Conservation (phyloP, 2,113 vertebrate species). For the Eolophus roseicapilla region DNA sequence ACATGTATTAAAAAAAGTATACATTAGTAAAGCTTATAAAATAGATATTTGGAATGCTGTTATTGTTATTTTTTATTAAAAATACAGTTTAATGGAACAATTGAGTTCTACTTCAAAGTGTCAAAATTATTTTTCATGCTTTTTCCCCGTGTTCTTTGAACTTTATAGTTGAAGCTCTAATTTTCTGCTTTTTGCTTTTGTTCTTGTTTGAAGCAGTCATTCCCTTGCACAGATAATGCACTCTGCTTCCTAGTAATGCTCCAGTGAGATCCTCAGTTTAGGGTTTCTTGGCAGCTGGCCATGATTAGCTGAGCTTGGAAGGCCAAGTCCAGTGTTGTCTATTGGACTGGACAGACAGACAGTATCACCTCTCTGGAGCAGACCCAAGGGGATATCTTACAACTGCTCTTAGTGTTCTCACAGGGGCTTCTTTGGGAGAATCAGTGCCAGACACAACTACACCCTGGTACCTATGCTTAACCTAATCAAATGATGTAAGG, state of each 20-base stretch:
- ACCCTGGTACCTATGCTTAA: neutral
- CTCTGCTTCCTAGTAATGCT: neutral
- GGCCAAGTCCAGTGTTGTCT: neutral
- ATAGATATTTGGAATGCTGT: slow-evolving; percentile 65
- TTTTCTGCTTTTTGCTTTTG: slow-evolving; percentile 34
- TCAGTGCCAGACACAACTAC: fast-evolving
- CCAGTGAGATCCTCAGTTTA: neutral
- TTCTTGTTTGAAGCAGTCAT: slow-evolving; percentile 11
- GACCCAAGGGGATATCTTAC: neutral
- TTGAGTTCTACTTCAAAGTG: slow-evolving; percentile 64
- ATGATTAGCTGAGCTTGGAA: neutral
- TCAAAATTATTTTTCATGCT: slow-evolving; percentile 52
- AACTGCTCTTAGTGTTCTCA: neutral
- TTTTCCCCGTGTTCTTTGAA: slow-evolving; percentile 43
- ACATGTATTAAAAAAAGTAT: slow-evolving; percentile 71
- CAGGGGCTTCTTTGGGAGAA: fast-evolving
- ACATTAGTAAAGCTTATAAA: slow-evolving; percentile 71
- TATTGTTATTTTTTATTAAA: slow-evolving; percentile 70
- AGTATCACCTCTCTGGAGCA: neutral
- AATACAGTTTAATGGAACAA: slow-evolving; percentile 72
- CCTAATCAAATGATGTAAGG: neutral
- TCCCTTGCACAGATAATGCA: neutral
- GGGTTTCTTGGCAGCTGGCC: neutral
- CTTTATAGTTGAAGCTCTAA: slow-evolving; percentile 42
- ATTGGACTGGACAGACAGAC: neutral